Conservation (phyloP, 2,113 vertebrate species). For the Scomber scombrus region DNA sequence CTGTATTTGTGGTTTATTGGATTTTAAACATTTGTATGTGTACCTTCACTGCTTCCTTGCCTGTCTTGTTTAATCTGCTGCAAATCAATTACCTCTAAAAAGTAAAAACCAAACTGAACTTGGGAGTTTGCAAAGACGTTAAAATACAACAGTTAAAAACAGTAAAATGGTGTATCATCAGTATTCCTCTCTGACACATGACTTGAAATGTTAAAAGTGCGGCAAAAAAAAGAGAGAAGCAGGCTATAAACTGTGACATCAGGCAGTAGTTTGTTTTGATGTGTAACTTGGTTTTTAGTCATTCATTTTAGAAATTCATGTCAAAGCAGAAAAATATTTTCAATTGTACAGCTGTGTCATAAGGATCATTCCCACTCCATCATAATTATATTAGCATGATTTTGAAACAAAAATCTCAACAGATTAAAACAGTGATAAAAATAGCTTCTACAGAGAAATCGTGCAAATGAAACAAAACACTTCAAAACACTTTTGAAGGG, state of each 20-base stretch:
- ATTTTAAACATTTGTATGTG: no score
- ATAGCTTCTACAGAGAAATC: neutral
- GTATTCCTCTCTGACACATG: neutral
- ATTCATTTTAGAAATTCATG: neutral
- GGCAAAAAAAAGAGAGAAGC: neutral
- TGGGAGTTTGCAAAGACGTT: neutral
- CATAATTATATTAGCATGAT: neutral
- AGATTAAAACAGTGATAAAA: constrained; percentile 22
- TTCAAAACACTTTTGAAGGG: constrained; percentile 14
- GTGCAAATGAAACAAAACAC: neutral
- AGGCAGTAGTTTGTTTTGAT: neutral
- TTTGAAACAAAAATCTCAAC: constrained; percentile 24
- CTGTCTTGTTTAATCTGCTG: neutral
- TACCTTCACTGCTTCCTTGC: neutral
- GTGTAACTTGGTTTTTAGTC: neutral
- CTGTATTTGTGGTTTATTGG: no score
- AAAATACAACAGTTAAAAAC: neutral
- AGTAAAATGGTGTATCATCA: neutral
- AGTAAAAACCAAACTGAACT: neutral
- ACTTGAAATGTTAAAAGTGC: neutral
- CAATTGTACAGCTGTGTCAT: neutral
- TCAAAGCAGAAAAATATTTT: neutral
- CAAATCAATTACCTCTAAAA: neutral
- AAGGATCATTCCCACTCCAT: constrained; percentile 4
- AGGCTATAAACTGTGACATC: neutral